These are phyloP conservation scores for Bombus confusus DNA, from an alignment of 1,140 invertebrate genomes.

Conservation along the genomic window DNA sequence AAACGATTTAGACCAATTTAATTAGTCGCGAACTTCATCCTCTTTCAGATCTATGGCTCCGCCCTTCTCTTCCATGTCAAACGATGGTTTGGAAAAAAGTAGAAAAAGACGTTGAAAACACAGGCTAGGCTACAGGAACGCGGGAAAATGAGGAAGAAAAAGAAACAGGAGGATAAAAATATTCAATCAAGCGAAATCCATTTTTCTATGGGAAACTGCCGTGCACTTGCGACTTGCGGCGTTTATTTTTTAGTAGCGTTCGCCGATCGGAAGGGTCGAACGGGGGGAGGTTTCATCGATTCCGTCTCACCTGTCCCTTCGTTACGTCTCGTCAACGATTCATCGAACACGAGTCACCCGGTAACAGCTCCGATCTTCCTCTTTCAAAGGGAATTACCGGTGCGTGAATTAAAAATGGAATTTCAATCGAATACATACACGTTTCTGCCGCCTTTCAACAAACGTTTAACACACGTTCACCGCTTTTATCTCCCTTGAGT, in stretches of 20 bases:
- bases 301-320: slow-evolving; percentile 29
- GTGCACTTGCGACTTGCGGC: slow-evolving; percentile 22
- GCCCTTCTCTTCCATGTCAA: not conserved
- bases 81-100: not conserved
- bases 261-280: not conserved
- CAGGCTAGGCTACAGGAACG: not conserved
- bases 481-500: too few species aligned
- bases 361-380: slow-evolving; percentile 12
- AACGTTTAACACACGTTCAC: not conserved
- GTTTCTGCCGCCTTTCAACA: not conserved
- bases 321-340: slow-evolving; percentile 4
- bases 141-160: not conserved
- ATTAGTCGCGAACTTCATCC: slow-evolving; percentile 7
- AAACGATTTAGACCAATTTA: slow-evolving; percentile 9
- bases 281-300: slow-evolving; percentile 16
- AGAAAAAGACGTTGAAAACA: too few species aligned
- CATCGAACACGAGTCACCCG: not conserved
- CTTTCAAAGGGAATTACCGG: not conserved
- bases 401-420: slow-evolving; percentile 43
- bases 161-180: not conserved
- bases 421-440: not conserved
- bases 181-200: slow-evolving; percentile 29
- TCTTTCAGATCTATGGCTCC: not conserved
- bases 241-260: slow-evolving; percentile 37
- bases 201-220: not conserved